Conservation (phyloP, 2,113 vertebrate genomes). For the Eleginops maclovinus region DNA sequence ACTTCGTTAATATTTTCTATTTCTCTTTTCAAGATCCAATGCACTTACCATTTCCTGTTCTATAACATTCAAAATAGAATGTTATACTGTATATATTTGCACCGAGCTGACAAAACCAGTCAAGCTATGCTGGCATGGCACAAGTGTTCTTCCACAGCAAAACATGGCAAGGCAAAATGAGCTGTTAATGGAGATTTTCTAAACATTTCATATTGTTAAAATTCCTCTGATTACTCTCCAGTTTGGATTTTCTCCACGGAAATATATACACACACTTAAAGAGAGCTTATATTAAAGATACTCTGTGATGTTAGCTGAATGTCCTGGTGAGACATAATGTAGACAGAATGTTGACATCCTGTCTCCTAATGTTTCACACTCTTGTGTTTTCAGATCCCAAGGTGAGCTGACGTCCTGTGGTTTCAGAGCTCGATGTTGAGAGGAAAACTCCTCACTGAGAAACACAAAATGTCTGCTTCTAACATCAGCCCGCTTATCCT, state of each 20-base stretch:
- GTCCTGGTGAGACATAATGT: neutral
- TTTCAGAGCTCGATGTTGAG: neutral
- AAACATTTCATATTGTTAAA: neutral
- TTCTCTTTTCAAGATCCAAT: neutral
- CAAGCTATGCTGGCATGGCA: neutral
- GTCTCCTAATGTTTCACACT: neutral
- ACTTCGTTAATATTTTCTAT: neutral
- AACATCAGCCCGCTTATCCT: conserved; percentile 26
- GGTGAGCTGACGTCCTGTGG: conserved; percentile 50
- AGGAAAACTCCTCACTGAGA: conserved; percentile 21
- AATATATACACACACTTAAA: neutral
- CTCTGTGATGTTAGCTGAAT: neutral
- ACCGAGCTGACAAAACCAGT: too few relatives aligned
- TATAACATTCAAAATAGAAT: neutral
- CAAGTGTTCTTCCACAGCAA: conserved; percentile 11
- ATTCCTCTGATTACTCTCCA: neutral
- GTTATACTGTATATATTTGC: neutral
- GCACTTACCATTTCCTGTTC: neutral
- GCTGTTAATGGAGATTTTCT: neutral
- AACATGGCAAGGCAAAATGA: neutral
- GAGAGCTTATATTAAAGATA: neutral
- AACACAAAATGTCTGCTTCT: conserved; percentile 57
- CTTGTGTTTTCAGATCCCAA: conserved; percentile 58
- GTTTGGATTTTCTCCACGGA: neutral
- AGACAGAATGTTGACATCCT: neutral